A percentile compares a stretch with the other conserved stretches of the same genome.
These are phyloP conservation scores for Grammomys surdaster DNA, from an alignment of 2,113 vertebrate species.

Conservation along the genomic window DNA sequence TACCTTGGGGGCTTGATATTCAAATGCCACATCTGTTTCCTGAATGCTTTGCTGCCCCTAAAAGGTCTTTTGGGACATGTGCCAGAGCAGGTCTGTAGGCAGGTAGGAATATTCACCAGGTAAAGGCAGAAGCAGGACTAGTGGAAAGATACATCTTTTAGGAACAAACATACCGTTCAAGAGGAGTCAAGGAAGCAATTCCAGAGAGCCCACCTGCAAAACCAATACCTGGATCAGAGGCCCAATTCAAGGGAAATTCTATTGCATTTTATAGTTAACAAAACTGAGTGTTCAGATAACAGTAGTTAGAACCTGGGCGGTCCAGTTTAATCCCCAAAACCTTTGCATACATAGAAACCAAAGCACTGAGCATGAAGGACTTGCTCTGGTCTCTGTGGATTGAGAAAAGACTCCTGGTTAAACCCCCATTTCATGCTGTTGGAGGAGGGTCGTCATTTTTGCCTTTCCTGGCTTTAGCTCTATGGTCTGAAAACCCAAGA, in stretches of 20 bases:
- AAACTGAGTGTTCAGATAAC: neutral
- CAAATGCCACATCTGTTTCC: neutral
- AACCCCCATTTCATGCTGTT: neutral
- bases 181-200: neutral
- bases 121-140: neutral
- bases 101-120: neutral
- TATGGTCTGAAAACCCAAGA: neutral
- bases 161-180: neutral
- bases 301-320: neutral
- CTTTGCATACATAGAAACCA: neutral
- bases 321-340: neutral
- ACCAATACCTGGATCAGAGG: neutral
- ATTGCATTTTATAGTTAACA: neutral
- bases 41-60: conserved; percentile 37
- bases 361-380: neutral
- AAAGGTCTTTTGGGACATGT: neutral
- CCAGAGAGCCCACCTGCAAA: neutral
- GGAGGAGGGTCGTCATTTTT: neutral
- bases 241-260: neutral
- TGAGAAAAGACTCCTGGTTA: neutral
- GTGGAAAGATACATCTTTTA: neutral
- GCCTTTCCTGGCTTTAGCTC: neutral
- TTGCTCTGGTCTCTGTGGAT: neutral
- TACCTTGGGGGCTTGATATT: neutral
- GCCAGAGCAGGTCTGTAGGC: neutral